Evolutionary conservation across 2,888 invertebrate genomes (phyloP).

Genomic region (Folsomia candida): DNA sequence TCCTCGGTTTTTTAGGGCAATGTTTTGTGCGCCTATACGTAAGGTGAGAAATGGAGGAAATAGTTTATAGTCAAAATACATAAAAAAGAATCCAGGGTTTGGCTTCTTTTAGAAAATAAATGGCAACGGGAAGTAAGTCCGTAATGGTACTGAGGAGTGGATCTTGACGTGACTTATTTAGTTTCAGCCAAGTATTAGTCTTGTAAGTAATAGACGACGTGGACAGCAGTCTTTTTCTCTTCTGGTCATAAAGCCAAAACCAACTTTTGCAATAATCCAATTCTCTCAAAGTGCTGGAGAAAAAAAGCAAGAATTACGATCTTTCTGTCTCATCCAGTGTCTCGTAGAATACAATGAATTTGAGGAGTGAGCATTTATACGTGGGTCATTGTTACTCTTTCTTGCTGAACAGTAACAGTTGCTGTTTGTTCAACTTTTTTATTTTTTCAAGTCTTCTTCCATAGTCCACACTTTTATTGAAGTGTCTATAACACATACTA

Average conservation of each 20-base stretch:
- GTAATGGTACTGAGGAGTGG: background rate
- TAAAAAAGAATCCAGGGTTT: conserved; percentile 19
- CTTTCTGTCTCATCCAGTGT: conserved; percentile 6
- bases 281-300: background rate
- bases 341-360: background rate
- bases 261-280: conserved; percentile 20
- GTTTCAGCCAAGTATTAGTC: background rate
- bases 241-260: background rate
- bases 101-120: conserved; percentile 16
- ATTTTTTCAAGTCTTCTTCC: too few species aligned
- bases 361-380: background rate
- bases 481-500: background rate
- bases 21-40: conserved; percentile 17
- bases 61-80: conserved; percentile 35
- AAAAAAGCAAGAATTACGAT: conserved; percentile 1
- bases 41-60: conserved; percentile 39
- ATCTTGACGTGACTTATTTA: conserved; percentile 3
- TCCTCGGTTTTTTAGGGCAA: too few species aligned
- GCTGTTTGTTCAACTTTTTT: background rate
- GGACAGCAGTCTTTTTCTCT: too few species aligned
- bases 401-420: background rate
- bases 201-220: too few species aligned
- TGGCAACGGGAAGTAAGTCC: conserved; percentile 10
- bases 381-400: background rate
- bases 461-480: too few species aligned